Evolutionary conservation across 2,797 vertebrate species (phyloP), one percentile per base, ranked within the genome.

Genomic region (Heterohyrax brucei): DNA sequence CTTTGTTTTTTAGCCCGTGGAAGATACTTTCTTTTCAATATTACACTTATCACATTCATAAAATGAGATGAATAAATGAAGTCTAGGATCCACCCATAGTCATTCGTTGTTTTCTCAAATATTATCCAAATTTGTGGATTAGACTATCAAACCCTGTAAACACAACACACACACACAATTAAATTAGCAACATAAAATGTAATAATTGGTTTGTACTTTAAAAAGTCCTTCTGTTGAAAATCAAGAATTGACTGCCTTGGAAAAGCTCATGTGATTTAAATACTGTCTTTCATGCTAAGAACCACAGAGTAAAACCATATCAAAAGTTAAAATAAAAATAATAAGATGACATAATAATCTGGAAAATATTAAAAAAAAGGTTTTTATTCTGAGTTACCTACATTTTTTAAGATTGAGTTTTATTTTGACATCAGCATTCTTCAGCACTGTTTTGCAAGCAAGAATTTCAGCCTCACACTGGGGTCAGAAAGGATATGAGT

Each of bases 381-480:
- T 39, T 76, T 91, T 48, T 48, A 62, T 84, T 70, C 56, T 80
- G 30, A 89, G 68, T 78, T 94, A 70, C 18, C 10, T 16, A 48
- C 39, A 26, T 8, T 21, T 82, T 73, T 91, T 70, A 75, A 53
- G 13, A 81, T 14, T 0, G 80, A 87, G 33, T 1, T 91, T 89
- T 78, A 61, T 81, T 85, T 96, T 87, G 44, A 68, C 8, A 53
- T 4, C 64, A 10, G 53, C 50, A 75, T 70, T 75, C 91, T 95
- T 79, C 3, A 93, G 66, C 28, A 56, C 50, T 77, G 16, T 66
- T 5, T 79, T 88, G 39, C 19, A 91, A 66, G 16, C 5, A 33
- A 87, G 53, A 91, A 81, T 10, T 70, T 44, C 89, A 80, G 61
- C 44, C 39, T 61, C 16, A 14, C 22, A 92, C 76, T 87, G 5